A percentile compares a stretch with the other conserved stretches of the same genome.
phyloP scores from a whole-genome alignment of 1,140 invertebrate genomes.

The Drosophila oshimai region DNA sequence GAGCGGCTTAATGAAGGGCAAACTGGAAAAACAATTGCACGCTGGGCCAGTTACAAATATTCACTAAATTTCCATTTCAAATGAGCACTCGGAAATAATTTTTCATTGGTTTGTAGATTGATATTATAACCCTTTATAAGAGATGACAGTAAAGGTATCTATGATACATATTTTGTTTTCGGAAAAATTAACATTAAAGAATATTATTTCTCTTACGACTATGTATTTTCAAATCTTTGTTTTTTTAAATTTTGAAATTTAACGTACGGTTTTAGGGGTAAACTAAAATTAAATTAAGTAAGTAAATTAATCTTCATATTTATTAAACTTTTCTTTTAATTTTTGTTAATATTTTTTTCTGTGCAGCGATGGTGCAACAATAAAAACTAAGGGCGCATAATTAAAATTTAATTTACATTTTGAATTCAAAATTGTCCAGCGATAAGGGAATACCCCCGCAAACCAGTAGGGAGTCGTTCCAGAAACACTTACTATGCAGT shows the following conservation, averaged over 20 bases:
- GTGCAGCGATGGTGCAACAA: neutral
- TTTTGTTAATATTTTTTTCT: no score
- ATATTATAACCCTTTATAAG: no score
- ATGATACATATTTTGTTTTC: no score
- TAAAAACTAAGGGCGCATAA: conserved; percentile 24
- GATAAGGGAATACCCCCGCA: conserved; percentile 9
- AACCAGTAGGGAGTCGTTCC: conserved; percentile 1
- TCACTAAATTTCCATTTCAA: conserved; percentile 47
- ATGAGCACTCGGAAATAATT: conserved; percentile 10
- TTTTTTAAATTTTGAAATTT: no score
- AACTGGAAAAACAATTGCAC: conserved; percentile 32
- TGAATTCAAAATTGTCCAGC: conserved; percentile 29
- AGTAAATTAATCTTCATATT: no score
- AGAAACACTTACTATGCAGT: conserved; percentile 21
- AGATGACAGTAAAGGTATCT: no score
- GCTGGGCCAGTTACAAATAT: conserved; percentile 13
- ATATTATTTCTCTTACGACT: no score
- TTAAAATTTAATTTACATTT: conserved; percentile 48
- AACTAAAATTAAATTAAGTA: no score
- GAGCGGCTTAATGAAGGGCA: conserved; percentile 13
- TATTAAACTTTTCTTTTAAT: no score
- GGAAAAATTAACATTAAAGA: no score
- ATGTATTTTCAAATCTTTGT: no score
- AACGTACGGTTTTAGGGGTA: no score
- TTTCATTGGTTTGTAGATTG: neutral